Evolutionary conservation across 2,797 vertebrate species (phyloP), one percentile per base, ranked within the genome.

Genomic region (Picus viridis): DNA sequence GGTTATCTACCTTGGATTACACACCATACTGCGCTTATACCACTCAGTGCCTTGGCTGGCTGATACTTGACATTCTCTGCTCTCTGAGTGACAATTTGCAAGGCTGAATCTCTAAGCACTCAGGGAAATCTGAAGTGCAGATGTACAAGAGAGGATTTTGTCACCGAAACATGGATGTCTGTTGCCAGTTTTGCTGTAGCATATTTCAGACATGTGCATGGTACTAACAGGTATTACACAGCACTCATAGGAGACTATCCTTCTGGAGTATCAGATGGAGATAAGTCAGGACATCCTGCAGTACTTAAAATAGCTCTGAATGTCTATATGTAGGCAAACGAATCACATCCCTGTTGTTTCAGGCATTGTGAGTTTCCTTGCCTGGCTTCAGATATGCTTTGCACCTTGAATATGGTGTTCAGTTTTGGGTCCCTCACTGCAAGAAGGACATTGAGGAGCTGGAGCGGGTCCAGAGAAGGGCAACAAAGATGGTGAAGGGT

Each of bases 231-330:
- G 86, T 92, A 91, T 72, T 64, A 22, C 73, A 81, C 36, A 83
- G 80, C 32, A 41, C n/a, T 94, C 26, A 43, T 36, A 36, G 86
- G 77, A 93, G 77, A 75, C 73, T 49, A 16, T 47, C 79, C 67
- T 93, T 87, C 87, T 93, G 82, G 85, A 91, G 47, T 69, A 76
- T 93, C 88, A 89, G 85, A 78, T 86, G 89, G 86, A 91, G 63
- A n/a, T 56, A 65, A 93, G 85, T 80, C 69, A 54, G 70, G 87
- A 88, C 62, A 83, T 45, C 54, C 70, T 83, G 67, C 32, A 58
- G 34, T 10, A 45, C 43, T 85, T 81, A 80, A 94, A 94, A 92
- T 82, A 96, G 49, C n/a, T 8, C 27, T 26, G 53, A 47, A 83
- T 86, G 16, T 59, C 67, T 90, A 4, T 27, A 15, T 56, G n/a